Base-by-base conservation (phyloP, 1,140 invertebrate genomes). In the Vollenhovia emeryi region DNA sequence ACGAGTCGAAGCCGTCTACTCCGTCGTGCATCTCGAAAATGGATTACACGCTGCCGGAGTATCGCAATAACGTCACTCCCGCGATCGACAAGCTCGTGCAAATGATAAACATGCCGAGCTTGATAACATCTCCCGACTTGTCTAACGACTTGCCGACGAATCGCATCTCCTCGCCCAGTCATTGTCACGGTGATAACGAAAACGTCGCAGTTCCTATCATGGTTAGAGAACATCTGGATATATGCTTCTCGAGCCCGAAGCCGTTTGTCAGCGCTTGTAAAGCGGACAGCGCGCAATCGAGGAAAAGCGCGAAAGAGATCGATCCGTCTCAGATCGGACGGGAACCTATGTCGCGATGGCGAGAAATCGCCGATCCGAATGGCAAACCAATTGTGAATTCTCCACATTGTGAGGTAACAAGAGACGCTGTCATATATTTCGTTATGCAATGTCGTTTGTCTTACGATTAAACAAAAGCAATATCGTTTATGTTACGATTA, bases 31-130 rank as follows among this genome's bases (percentile, higher is more conserved):
- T 36, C 8, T 59, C 36, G 9, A 60, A 78, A 33, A 18, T 62
- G 74, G 11, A 78, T 64, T 33, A 43, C 2, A 33, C 27, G 1
- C 40, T n/a, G 3, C 30, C 43, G 11, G 55, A 45, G 15, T 50
- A 43, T 11, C 4, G 7, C 4, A 50, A 40, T 7, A 55, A 52
- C 3, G 5, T 84, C 24, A 76, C 69, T 27, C 79, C 85, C 5
- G n/a, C 85, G 7, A 55, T 84, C 3, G 30, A 84, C n/a, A 40
- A 45, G 7, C 13, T 86, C 24, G 52, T 78, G 0, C 18, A 40
- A 15, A 86, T 21, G 36, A 30, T 86, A 36, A 69, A 24, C 5
- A 62, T 2, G 5, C 4, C 68, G 15, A n/a, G 27, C 2, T 11
- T 55, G 2, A 30, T 60, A 18, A 48, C 64, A 3, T 45, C 62